Conservation (phyloP, 2,797 vertebrate genomes). For the Tragopan temminckii region DNA sequence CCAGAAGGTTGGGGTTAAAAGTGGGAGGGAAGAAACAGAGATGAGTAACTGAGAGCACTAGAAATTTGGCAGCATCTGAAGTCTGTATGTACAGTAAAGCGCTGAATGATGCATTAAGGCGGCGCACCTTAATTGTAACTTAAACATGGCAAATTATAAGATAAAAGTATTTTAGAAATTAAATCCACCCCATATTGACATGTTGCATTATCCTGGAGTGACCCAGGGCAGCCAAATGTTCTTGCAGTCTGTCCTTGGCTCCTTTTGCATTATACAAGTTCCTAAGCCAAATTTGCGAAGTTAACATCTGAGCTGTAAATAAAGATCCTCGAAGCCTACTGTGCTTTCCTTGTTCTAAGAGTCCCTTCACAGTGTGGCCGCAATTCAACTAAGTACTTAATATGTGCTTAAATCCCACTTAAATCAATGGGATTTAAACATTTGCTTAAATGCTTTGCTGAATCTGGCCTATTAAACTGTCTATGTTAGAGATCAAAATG, state of each 20-base stretch:
- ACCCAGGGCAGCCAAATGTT: constrained; percentile 63
- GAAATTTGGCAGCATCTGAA: constrained; percentile 4
- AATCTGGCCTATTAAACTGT: constrained; percentile 57
- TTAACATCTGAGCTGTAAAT: constrained; percentile 71
- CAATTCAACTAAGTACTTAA: constrained; percentile 59
- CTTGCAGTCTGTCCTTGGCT: constrained; percentile 63
- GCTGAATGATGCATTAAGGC: neutral
- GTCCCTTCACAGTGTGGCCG: constrained; percentile 49
- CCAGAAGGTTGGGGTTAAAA: constrained; percentile 56
- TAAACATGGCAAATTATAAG: neutral
- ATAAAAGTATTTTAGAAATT: constrained; percentile 6
- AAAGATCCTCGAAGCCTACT: constrained; percentile 58
- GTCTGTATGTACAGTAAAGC: neutral
- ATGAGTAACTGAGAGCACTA: neutral
- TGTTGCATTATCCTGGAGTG: constrained; percentile 52
- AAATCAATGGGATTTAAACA: constrained; percentile 65
- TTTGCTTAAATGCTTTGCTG: constrained; percentile 64
- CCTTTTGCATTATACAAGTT: constrained; percentile 25
- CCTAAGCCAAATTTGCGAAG: constrained; percentile 50
- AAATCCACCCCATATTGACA: neutral
- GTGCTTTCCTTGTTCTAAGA: constrained; percentile 40
- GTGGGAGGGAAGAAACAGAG: neutral
- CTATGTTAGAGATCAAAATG: constrained; percentile 24
- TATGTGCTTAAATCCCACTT: constrained; percentile 61
- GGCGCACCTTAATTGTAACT: constrained; percentile 18